Base-by-base conservation (phyloP, 1,140 invertebrate genomes). In the Leptoteleia sp. region DNA sequence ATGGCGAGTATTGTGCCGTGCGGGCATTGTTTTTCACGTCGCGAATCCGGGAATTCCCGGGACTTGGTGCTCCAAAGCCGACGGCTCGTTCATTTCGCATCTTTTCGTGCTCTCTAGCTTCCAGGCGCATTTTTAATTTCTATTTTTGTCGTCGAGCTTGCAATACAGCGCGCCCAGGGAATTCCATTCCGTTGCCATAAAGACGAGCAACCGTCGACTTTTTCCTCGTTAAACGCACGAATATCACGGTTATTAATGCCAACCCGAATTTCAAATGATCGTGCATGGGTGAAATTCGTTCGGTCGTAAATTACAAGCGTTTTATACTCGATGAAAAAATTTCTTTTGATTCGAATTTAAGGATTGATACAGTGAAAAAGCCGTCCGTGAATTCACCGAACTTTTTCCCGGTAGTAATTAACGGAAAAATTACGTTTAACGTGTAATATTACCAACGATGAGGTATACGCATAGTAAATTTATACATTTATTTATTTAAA, bases 1-100 rank as follows among this genome's bases (percentile, higher is more conserved):
- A 67, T 76, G 71, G 55, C 71, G 71, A 70, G 76, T 48, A 79
- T 82, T 82, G 81, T 81, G 68, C 43, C 67, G 59, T 48, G 64
- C 71, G 3, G 72, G 72, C 68, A 81, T 82, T 82, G 81, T 81
- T 81, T 82, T 83, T 82, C 83, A 85, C 77, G 79, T 80, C 68
- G 76, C 75, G 76, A 82, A 83, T 82, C 73, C 81, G 67, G 79
- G 76, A 81, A 73, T 78, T 68, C 22, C 55, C 45, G 57, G 67
- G 68, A 64, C 76, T 73, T 43, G 67, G 35, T 38, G 62, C 61
- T 62, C 29, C 61, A 42, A 76, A 67, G 61, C 64, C 45, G 22
- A 7, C 50, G 62, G 55, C 75, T 57, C 78, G 81, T 80, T 82
- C 78, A 82, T 81, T 84, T 81, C 52, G 64, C 72, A 76, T 81